Evolutionary conservation across 2,888 invertebrate species (phyloP).

Genomic region (Nasonovia ribisnigri): DNA sequence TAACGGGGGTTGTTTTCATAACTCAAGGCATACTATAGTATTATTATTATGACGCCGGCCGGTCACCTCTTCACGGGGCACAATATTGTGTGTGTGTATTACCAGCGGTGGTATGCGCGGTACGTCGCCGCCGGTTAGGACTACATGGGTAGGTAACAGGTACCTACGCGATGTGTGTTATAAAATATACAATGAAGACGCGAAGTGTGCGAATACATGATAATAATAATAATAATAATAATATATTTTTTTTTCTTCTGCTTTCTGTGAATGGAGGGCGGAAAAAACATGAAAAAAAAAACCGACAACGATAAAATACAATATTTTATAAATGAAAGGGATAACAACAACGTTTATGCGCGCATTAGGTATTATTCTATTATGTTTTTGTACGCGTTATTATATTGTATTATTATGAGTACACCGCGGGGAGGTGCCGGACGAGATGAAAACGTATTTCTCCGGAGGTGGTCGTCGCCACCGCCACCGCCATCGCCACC

Average conservation of each 20-base stretch:
- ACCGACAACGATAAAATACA: not conserved
- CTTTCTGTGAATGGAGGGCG: conserved; percentile 24
- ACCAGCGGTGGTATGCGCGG: not conserved
- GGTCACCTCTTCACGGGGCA: no score
- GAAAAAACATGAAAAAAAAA: not conserved
- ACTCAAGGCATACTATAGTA: no score
- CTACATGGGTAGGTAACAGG: no score
- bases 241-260: not conserved
- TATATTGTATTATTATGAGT: not conserved
- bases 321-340: conserved; percentile 13
- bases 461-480: conserved; percentile 9
- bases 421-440: conserved; percentile 24
- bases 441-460: conserved; percentile 17
- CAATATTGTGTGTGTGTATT: not conserved
- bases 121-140: conserved; percentile 23
- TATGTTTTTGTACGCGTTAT: not conserved
- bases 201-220: not conserved
- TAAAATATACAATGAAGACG: not conserved
- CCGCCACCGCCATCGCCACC: not conserved
- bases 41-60: no score
- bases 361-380: not conserved
- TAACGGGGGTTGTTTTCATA: no score
- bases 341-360: conserved; percentile 2
- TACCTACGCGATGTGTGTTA: not conserved
- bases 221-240: not conserved